phyloP scores from a whole-genome alignment of 2,888 invertebrate species.

The Oxytorus armatus region DNA sequence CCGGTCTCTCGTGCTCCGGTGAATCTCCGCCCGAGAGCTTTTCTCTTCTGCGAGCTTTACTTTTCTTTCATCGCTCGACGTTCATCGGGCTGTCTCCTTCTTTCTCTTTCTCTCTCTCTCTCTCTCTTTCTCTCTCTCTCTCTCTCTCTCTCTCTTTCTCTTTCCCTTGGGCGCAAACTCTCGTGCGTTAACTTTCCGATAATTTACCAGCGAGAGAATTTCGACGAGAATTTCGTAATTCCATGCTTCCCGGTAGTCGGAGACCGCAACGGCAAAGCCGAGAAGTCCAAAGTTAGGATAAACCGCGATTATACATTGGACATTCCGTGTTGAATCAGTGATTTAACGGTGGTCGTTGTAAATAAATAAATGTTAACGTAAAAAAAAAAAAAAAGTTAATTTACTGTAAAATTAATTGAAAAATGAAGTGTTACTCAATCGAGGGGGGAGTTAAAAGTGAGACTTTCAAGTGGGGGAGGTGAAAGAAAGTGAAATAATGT shows the following conservation, averaged over 20 bases:
- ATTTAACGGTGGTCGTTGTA: too few species aligned
- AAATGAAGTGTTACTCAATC: too few species aligned
- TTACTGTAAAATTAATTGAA: too few species aligned
- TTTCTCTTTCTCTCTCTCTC: constrained; percentile 3
- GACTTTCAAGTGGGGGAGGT: too few species aligned
- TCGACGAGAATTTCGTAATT: constrained; percentile 65
- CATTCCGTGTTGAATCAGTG: constrained; percentile 12
- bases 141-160: constrained; percentile 13
- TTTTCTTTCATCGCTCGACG: constrained; percentile 50
- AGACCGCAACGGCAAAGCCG: constrained; percentile 59
- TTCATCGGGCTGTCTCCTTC: constrained; percentile 34
- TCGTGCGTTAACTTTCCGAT: constrained; percentile 66
- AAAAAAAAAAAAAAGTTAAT: too few species aligned
- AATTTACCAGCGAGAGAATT: constrained; percentile 61
- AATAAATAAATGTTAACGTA: too few species aligned
- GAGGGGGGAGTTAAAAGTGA: too few species aligned
- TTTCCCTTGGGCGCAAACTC: constrained; percentile 20
- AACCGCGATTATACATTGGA: constrained; percentile 39
- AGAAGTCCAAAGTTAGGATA: constrained; percentile 59
- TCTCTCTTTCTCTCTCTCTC: not conserved
- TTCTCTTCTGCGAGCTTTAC: constrained; percentile 36
- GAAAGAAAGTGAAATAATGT: too few species aligned
- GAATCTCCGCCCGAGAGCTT: constrained; percentile 50
- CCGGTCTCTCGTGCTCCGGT: constrained; percentile 45
- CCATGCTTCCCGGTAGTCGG: constrained; percentile 49